Evolutionary conservation across 2,797 vertebrate species (phyloP), one percentile per base, ranked within the genome.

Genomic region (Gymnoscopelus microlampas): DNA sequence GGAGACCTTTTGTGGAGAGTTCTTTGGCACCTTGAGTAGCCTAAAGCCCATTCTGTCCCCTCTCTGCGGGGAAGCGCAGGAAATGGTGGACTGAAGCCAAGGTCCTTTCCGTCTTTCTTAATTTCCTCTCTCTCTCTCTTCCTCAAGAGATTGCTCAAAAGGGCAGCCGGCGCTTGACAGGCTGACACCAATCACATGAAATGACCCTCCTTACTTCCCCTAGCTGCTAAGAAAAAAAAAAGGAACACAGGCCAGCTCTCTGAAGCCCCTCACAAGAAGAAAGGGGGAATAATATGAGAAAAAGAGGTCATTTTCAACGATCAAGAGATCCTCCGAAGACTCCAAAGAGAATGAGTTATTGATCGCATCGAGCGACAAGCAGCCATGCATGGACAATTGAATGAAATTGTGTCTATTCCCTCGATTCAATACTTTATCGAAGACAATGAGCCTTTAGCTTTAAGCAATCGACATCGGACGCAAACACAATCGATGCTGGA

Each of bases 341-440:
- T 68, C 55, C 55, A 73, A 39, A 48, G 26, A 65, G 56, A 83
- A 84, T 86, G 79, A 81, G 66, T 56, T 75, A 82, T 85, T 67
- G 85, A 87, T 80, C 23, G 9, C 50, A 84, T 80, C 70, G 82
- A 80, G 70, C 69, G 32, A 9, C 39, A 8, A 59, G 3, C 51
- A 9, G 35, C 83, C 81, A 83, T 68, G 81, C 81, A 81, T 71
- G 77, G 76, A 81, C 74, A 85, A 78, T 63, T 58, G 65, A 26
- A 66, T 73, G 14, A 76, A 60, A 77, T 54, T 67, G 55, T 71
- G 48, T 68, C 61, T 70, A 65, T 76, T 78, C 66, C 2, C 69
- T 72, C 76, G 53, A 75, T 79, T 85, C 72, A 84, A 56, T 77
- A 15, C 78, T 32, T 67, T 70, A 77, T 81, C 48, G 59, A 70